phyloP scores from a whole-genome alignment of 2,888 invertebrate species.

The Heliconius ismenius region DNA sequence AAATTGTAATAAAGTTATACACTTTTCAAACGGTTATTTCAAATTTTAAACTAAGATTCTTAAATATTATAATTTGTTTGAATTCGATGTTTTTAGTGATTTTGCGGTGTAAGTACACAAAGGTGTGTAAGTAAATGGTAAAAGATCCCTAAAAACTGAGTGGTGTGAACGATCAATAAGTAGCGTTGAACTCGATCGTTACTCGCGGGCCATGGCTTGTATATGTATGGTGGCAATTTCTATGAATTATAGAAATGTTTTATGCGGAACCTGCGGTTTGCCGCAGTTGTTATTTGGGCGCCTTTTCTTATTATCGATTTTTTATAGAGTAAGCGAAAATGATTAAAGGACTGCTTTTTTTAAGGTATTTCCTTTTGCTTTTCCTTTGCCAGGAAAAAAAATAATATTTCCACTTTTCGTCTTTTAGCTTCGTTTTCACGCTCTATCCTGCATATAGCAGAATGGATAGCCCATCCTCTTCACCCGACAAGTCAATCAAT shows the following conservation, averaged over 20 bases:
- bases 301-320: neutral
- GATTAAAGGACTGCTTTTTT: neutral
- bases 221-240: slow-evolving; percentile 6
- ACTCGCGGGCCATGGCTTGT: neutral
- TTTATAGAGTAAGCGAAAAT: neutral
- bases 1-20: neutral
- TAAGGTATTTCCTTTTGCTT: too few relatives aligned
- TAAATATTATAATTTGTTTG: too few relatives aligned
- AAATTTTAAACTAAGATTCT: neutral
- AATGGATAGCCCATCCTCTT: too few relatives aligned
- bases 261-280: neutral
- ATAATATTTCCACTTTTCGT: too few relatives aligned
- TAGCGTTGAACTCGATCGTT: slow-evolving; percentile 18
- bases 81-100: too few relatives aligned
- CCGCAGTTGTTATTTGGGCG: neutral
- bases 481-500: too few relatives aligned
- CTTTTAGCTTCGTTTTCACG: too few relatives aligned
- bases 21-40: neutral
- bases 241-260: slow-evolving; percentile 23
- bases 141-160: neutral
- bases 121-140: neutral
- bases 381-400: too few relatives aligned
- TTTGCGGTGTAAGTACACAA: too few relatives aligned
- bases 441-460: too few relatives aligned
- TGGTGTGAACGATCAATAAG: slow-evolving; percentile 14